Evolutionary conservation across 2,888 invertebrate genomes (phyloP).

Genomic region (Tipula confusa): DNA sequence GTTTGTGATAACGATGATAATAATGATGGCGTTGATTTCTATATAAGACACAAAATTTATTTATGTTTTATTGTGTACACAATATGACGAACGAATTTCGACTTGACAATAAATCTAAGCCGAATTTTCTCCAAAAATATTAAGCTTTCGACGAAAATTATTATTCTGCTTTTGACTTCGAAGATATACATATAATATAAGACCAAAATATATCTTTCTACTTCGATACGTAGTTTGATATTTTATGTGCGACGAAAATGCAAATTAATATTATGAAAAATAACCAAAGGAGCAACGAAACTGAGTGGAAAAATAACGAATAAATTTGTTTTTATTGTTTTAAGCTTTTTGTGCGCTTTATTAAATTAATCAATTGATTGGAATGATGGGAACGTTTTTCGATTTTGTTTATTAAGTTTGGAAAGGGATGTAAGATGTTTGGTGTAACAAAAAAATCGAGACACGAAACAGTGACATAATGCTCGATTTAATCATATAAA

Average conservation of each 20-base stretch:
- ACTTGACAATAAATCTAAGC: background rate
- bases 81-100: background rate
- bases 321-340: no score
- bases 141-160: background rate
- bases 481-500: background rate
- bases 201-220: background rate
- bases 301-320: background rate
- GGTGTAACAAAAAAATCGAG: background rate
- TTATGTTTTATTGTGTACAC: background rate
- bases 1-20: background rate
- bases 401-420: no score
- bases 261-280: background rate
- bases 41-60: background rate
- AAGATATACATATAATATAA: no score
- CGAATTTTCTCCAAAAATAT: background rate
- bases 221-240: background rate
- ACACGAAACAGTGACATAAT: background rate
- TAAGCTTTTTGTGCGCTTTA: background rate
- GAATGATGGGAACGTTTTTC: background rate
- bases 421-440: no score
- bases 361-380: constrained; percentile 25
- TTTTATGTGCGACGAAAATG: constrained; percentile 4
- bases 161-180: background rate
- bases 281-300: background rate
- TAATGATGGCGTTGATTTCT: background rate